Percentiles rank a stretch among this genome's conserved stretches.
These are phyloP conservation scores for Lampropteryx suffumata DNA, from an alignment of 2,888 invertebrate species.

Conservation along the genomic window DNA sequence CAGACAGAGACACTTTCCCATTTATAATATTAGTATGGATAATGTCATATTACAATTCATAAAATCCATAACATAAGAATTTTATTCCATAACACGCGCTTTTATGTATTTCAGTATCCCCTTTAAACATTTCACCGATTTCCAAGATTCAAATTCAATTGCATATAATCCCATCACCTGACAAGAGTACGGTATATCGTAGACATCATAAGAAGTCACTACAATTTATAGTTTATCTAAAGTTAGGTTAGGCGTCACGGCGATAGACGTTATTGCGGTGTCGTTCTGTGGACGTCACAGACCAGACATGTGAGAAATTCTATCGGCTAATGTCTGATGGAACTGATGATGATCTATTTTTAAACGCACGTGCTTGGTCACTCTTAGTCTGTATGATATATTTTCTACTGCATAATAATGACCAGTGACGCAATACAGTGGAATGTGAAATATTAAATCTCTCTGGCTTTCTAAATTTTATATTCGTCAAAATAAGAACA, in stretches of 20 bases:
- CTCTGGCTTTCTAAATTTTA: neutral
- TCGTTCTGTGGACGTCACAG: constrained; percentile 14
- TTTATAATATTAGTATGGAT: too few species aligned
- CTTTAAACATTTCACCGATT: constrained; percentile 8
- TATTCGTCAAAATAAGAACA: neutral
- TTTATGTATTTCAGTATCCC: constrained; percentile 1
- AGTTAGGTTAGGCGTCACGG: constrained; percentile 34
- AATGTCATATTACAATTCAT: too few species aligned
- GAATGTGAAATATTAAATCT: constrained; percentile 13
- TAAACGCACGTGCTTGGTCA: constrained; percentile 40
- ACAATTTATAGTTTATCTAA: constrained; percentile 25
- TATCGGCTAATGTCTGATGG: constrained; percentile 35
- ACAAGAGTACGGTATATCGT: constrained; percentile 4
- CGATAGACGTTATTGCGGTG: constrained; percentile 33
- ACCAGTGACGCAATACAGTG: constrained; percentile 5
- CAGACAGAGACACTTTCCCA: too few species aligned
- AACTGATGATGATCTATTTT: constrained; percentile 41
- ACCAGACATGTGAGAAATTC: constrained; percentile 37
- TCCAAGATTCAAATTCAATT: constrained; percentile 5
- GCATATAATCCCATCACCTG: constrained; percentile 15
- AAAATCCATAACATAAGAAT: too few species aligned
- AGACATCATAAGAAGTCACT: constrained; percentile 33
- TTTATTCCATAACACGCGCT: neutral
- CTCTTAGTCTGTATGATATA: constrained; percentile 42
- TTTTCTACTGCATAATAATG: constrained; percentile 25